Base-by-base conservation (phyloP, 2,113 vertebrate species). In the Thamnaconus septentrionalis region DNA sequence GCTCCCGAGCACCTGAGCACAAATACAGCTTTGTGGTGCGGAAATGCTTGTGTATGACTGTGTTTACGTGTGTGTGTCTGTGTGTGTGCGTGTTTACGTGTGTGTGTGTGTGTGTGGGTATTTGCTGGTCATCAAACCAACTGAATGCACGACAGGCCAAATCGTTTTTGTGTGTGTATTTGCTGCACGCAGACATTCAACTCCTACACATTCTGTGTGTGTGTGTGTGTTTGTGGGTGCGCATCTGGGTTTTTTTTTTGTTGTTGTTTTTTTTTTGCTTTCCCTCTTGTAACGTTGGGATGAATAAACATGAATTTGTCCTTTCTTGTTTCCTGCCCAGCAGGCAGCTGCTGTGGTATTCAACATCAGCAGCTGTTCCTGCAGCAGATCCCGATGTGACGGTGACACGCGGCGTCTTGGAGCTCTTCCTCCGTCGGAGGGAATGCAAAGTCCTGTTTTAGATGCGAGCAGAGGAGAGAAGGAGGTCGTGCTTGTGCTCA, bases 251-350 rank as follows among this genome's bases (percentile, higher is more conserved):
- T n/a, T n/a, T 31, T 31, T 31, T 31, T 31, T 31, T 31, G 18
- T 31, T 31, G 18, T 31, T 31, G 18, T 31, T 31, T 71, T 43
- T 63, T 31, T 31, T 31, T 31, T 31, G 18, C 18, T 31, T 31
- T 58, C 51, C 31, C 60, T 2, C 18, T 31, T 40, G 44, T 74
- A 64, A 81, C 60, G 62, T 48, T n/a, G 42, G 41, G 59, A 59
- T 76, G 78, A 76, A 79, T 76, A 68, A 79, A 78, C 57, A 84
- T 62, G 60, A 76, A 70, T 73, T 69, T 83, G 69, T 80, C 61
- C 53, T 66, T 61, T 74, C 18, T 64, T 56, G 61, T 75, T 75
- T 82, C 62, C 43, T 65, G 55, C 75, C 66, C 73, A 76, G 79
- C 79, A 64, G 66, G 69, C 52, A 70, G 59, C 64, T 55, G 54